A percentile compares a stretch with the other conserved stretches of the same genome.
Conservation (phyloP, 2,888 invertebrate genomes). For the Xestia rhomboidea region DNA sequence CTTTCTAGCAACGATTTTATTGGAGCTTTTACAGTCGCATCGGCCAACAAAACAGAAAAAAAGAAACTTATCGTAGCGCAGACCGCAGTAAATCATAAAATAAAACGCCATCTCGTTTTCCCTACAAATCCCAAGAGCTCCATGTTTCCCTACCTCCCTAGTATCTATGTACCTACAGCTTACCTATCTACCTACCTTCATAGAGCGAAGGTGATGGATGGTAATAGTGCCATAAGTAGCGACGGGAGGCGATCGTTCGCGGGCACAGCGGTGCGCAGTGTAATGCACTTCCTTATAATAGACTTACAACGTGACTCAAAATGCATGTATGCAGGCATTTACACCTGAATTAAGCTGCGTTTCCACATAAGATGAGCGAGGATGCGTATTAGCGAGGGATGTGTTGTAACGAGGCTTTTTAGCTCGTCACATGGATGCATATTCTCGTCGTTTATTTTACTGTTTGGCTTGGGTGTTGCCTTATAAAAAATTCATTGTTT, state of each 20-base stretch:
- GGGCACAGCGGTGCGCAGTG: slow-evolving; percentile 49
- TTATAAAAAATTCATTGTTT: too few relatives aligned
- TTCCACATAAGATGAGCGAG: not conserved
- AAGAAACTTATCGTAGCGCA: not conserved
- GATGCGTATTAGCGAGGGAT: not conserved
- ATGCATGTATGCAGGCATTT: slow-evolving; percentile 19
- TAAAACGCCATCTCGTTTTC: not conserved
- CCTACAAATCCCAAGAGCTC: not conserved
- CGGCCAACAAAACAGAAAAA: not conserved
- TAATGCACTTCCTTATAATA: slow-evolving; percentile 47
- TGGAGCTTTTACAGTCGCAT: too few relatives aligned
- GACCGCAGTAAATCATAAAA: not conserved
- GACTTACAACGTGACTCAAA: slow-evolving; percentile 31
- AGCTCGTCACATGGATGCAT: too few relatives aligned
- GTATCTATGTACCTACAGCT: not conserved
- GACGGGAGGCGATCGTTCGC: slow-evolving; percentile 59
- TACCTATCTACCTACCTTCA: slow-evolving; percentile 5
- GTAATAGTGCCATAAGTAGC: slow-evolving; percentile 54
- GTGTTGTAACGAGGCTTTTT: too few relatives aligned
- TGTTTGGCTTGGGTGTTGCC: too few relatives aligned
- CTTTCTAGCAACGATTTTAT: not conserved
- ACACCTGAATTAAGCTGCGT: slow-evolving; percentile 28
- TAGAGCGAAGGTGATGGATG: slow-evolving; percentile 50
- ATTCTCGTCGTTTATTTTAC: too few relatives aligned
- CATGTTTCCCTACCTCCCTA: not conserved